Conservation (phyloP, 2,113 vertebrate species). For the Erythrocercus mccallii region DNA sequence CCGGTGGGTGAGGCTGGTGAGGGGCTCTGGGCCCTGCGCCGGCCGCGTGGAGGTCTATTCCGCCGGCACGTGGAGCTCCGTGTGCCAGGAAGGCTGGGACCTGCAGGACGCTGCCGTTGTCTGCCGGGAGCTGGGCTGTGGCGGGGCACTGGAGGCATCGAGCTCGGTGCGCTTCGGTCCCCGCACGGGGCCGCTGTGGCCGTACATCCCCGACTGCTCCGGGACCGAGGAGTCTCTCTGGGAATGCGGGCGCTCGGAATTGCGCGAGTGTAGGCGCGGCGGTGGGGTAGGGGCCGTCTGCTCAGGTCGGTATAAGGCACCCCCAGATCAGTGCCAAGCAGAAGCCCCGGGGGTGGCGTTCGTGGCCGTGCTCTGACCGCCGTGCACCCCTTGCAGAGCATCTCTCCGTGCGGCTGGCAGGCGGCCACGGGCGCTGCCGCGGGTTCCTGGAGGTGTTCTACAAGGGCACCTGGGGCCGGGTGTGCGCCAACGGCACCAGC, state of each 20-base stretch:
- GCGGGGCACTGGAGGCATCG: no score
- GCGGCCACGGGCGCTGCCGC: background rate
- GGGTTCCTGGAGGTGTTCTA: background rate
- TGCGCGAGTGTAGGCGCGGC: accelerated
- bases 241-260: background rate
- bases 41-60: no score
- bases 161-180: background rate
- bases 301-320: background rate
- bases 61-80: no score
- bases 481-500: background rate
- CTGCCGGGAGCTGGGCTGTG: no score
- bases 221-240: background rate
- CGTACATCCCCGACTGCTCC: background rate
- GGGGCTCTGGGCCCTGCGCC: no score
- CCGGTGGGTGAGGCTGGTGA: no score
- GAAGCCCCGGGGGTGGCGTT: accelerated
- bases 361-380: background rate
- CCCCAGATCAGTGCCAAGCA: accelerated
- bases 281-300: background rate
- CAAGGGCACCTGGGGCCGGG: background rate
- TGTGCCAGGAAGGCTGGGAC: no score
- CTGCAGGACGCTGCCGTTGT: no score
- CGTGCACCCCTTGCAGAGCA: background rate
- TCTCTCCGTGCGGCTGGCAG: background rate
- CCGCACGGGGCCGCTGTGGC: background rate